These are phyloP conservation scores for Fissipunctia ypsillon DNA, from an alignment of 2,888 invertebrate species.

Conservation along the genomic window DNA sequence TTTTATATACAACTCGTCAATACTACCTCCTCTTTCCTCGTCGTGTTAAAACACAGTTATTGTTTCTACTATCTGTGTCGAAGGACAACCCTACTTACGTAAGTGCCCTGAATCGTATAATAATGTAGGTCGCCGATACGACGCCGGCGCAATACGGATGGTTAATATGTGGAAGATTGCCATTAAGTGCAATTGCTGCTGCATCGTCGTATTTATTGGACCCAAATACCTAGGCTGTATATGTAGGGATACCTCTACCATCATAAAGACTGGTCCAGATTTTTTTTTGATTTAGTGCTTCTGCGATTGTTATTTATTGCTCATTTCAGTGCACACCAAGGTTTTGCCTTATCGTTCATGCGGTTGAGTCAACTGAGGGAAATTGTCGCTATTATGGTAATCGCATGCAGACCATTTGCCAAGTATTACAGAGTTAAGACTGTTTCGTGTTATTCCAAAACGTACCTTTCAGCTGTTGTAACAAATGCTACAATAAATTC, in stretches of 20 bases:
- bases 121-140: constrained; percentile 76
- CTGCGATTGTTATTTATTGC: constrained; percentile 5
- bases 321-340: background rate
- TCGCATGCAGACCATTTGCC: constrained; percentile 50
- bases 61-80: constrained; percentile 66
- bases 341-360: constrained; percentile 15
- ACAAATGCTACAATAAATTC: constrained; percentile 36
- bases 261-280: background rate
- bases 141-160: constrained; percentile 63
- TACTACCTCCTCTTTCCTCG: constrained; percentile 45
- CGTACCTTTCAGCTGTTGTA: constrained; percentile 36
- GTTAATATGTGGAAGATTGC: constrained; percentile 59
- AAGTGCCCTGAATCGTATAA: constrained; percentile 77
- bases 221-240: constrained; percentile 25
- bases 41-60: constrained; percentile 64
- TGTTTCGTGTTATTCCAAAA: constrained; percentile 34
- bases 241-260: constrained; percentile 2
- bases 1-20: constrained; percentile 33
- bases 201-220: constrained; percentile 54
- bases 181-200: constrained; percentile 61
- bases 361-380: constrained; percentile 25
- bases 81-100: constrained; percentile 78
- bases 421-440: constrained; percentile 46
- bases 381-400: constrained; percentile 53
- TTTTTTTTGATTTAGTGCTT: constrained; percentile 9